These are phyloP conservation scores for Nebria salina DNA, from an alignment of 2,888 invertebrate genomes.

Conservation along the genomic window DNA sequence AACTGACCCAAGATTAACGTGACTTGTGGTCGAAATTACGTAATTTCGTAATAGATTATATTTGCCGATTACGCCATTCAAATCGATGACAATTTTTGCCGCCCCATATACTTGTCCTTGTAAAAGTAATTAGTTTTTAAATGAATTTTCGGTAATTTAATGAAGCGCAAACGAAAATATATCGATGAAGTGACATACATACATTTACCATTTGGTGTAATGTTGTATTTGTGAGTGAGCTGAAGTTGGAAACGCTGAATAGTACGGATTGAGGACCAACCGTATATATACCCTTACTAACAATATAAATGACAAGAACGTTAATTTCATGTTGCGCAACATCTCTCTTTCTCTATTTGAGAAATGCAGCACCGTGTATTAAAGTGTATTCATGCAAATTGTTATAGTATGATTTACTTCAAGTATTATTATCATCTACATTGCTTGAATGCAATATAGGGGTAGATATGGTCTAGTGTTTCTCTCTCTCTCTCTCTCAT, in stretches of 20 bases:
- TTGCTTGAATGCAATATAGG: not conserved
- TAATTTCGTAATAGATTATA: too few species aligned
- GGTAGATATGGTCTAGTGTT: not conserved
- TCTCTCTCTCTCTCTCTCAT: too few species aligned
- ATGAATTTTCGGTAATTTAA: too few species aligned
- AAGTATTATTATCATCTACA: not conserved
- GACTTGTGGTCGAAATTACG: too few species aligned
- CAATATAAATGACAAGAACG: constrained; percentile 1
- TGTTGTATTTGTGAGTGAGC: not conserved
- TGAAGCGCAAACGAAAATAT: not conserved
- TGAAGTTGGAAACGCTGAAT: not conserved
- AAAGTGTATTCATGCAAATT: not conserved
- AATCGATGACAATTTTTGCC: too few species aligned
- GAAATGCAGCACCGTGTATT: not conserved
- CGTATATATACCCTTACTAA: not conserved
- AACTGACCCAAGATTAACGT: too few species aligned
- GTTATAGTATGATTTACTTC: not conserved
- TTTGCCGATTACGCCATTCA: too few species aligned
- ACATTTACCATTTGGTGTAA: not conserved
- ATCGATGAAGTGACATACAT: not conserved
- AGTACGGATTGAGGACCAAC: not conserved
- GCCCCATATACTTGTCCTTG: too few species aligned
- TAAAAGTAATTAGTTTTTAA: too few species aligned
- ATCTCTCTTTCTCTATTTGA: not conserved
- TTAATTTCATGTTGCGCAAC: not conserved